Base-by-base conservation (phyloP, 1,140 invertebrate species). In the Ceratosolen solmsi region DNA sequence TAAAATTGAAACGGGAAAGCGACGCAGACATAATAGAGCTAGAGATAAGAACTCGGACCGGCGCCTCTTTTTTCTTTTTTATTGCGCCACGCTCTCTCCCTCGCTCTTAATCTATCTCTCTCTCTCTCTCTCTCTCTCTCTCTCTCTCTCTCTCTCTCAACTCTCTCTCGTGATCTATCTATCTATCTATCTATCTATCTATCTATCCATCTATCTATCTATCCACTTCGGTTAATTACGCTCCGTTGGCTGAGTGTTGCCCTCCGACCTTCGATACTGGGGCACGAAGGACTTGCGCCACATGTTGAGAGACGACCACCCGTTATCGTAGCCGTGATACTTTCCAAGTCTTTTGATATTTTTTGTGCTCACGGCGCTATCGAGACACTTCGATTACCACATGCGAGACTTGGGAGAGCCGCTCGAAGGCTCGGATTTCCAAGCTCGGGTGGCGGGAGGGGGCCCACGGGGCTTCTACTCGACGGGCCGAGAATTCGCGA, bases 1-100 rank as follows among this genome's bases (percentile, higher is more conserved):
- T 71, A 79, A 79, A 72, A 58, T 72, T 72, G 13, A 79, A 72
- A 72, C 54, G 65, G 77, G 70, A 79, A 71, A 70, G 49, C 30
- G 68, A 54, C 30, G 65, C 27, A 33, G 73, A 51, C 71, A 22
- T 41, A 25, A 33, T 22, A 60, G 56, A 70, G 65, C 41, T 54
- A 38, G 51, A 71, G 78, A 79, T 80, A 80, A 80, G 56, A 22
- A 49, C 13, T 54, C 46, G n/a, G 27, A 13, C 27, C 46, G 79
- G 70, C 78, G 78, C 78, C 70, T 49, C 54, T 36, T 38, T 72
- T 72, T 79, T 33, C 27, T 65, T 4, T 56, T 54, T 49, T 49
- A 70, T 46, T 70, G 30, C n/a, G 8, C 11, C 1, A n/a, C 68
- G 36, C 70, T 33, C 5, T 17, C 5, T 46, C 33, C 8, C 36